A percentile compares a stretch with the other conserved stretches of the same genome.
phyloP scores from a whole-genome alignment of 2,113 vertebrate species.

The Turdus rufiventris region DNA sequence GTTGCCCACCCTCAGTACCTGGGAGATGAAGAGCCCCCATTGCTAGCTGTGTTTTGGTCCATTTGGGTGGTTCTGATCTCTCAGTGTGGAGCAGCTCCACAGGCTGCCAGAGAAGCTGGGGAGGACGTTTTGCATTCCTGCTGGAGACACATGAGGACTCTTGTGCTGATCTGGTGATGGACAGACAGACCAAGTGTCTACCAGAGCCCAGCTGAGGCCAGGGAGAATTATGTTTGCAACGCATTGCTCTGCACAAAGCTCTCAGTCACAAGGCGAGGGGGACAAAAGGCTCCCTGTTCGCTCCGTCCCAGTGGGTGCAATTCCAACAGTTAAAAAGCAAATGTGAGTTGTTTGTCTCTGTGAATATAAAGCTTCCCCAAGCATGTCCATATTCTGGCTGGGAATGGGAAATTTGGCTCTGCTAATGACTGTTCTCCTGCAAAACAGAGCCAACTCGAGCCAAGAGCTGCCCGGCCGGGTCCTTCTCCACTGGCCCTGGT shows the following conservation, averaged over 20 bases:
- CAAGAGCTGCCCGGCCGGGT: background rate
- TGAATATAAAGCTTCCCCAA: slow-evolving; percentile 31
- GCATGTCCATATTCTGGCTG: slow-evolving; percentile 28
- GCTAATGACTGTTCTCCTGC: slow-evolving; percentile 1
- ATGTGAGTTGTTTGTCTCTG: slow-evolving; percentile 43
- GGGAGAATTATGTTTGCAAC: slow-evolving; percentile 54
- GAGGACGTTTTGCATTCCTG: background rate
- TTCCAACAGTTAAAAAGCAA: slow-evolving; percentile 33
- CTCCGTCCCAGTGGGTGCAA: slow-evolving; percentile 41
- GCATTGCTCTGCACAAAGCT: slow-evolving; percentile 42
- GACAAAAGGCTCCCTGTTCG: slow-evolving; percentile 63
- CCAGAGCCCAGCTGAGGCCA: slow-evolving; percentile 39
- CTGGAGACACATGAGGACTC: background rate
- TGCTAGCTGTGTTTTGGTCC: background rate
- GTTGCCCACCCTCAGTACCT: background rate
- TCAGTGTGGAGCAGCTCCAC: background rate
- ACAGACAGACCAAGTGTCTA: slow-evolving; percentile 44
- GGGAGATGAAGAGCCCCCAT: background rate
- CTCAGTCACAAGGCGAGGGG: slow-evolving; percentile 48
- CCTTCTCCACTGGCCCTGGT: accelerated
- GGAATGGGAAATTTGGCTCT: slow-evolving; percentile 18
- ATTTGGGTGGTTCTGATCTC: background rate
- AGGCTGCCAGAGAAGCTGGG: background rate
- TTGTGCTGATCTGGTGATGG: slow-evolving; percentile 8
- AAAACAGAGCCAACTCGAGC: background rate